These are phyloP conservation scores for Falcunculus frontatus DNA, from an alignment of 2,113 vertebrate genomes.

Conservation along the genomic window DNA sequence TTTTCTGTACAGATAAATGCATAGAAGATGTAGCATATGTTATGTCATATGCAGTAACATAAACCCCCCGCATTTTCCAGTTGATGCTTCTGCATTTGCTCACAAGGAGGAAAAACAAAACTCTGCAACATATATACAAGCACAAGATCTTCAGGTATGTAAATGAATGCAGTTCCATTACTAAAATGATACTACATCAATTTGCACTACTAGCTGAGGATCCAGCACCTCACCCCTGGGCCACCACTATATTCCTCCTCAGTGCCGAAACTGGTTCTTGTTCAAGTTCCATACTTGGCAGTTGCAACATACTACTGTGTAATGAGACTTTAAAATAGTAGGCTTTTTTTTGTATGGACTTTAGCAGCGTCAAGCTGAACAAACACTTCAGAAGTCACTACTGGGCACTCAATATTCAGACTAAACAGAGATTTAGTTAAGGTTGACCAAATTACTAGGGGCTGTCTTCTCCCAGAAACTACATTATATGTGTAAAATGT, in stretches of 20 bases:
- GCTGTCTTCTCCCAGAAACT: neutral
- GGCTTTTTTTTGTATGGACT: neutral
- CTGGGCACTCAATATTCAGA: neutral
- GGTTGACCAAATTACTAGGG: slow-evolving; percentile 23
- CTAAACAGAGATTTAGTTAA: neutral
- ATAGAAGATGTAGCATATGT: neutral
- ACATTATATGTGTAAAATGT: neutral
- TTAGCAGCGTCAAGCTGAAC: slow-evolving; percentile 6
- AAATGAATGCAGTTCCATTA: neutral
- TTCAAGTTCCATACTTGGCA: neutral
- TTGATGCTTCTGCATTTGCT: neutral
- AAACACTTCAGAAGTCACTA: neutral
- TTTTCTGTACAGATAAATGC: neutral
- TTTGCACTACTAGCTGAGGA: neutral
- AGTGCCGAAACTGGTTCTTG: neutral
- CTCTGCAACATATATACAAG: neutral
- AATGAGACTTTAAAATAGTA: neutral
- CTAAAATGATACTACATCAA: neutral
- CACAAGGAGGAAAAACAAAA: neutral
- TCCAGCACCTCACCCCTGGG: neutral
- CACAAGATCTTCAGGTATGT: neutral
- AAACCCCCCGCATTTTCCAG: neutral
- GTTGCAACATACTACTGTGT: neutral
- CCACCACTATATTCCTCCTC: neutral
- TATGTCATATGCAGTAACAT: neutral